Conservation (phyloP, 2,888 invertebrate genomes). For the Vanessa cardui region DNA sequence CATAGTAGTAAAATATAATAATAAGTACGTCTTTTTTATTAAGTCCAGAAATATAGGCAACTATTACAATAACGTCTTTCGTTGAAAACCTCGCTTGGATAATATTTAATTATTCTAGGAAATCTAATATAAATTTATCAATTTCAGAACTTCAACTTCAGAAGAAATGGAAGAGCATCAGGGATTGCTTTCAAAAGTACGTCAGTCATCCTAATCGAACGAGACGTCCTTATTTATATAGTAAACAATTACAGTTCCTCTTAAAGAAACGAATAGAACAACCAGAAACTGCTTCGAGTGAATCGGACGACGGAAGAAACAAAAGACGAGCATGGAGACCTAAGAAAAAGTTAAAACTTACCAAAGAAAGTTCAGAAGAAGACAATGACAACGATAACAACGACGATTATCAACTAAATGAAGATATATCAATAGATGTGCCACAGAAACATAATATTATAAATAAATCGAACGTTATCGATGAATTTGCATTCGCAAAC, state of each 20-base stretch:
- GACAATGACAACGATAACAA: conserved; percentile 50
- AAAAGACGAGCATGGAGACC: conserved; percentile 53
- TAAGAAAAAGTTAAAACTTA: conserved; percentile 57
- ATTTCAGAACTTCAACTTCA: conserved; percentile 72
- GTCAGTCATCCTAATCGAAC: conserved; percentile 62
- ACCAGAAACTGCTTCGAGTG: conserved; percentile 48
- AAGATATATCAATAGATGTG: conserved; percentile 39
- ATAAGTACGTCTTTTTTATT: too few species aligned
- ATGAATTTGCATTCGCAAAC: conserved; percentile 70
- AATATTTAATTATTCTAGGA: too few species aligned
- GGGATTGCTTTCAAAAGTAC: conserved; percentile 73
- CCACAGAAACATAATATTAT: conserved; percentile 29
- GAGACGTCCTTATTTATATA: conserved; percentile 67
- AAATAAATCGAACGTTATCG: conserved; percentile 42
- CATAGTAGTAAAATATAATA: too few species aligned
- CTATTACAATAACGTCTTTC: too few species aligned
- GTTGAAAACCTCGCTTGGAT: too few species aligned
- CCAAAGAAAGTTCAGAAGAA: conserved; percentile 58
- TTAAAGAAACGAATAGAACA: conserved; percentile 58
- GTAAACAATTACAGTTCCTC: conserved; percentile 65
- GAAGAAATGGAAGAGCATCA: conserved; percentile 77
- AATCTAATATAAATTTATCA: conserved; percentile 14
- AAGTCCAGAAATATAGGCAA: too few species aligned
- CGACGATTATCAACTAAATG: conserved; percentile 50
- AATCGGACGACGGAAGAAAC: conserved; percentile 54